Evolutionary conservation across 2,797 vertebrate species (phyloP), one percentile per base, ranked within the genome.

Genomic region (Limosa lapponica): DNA sequence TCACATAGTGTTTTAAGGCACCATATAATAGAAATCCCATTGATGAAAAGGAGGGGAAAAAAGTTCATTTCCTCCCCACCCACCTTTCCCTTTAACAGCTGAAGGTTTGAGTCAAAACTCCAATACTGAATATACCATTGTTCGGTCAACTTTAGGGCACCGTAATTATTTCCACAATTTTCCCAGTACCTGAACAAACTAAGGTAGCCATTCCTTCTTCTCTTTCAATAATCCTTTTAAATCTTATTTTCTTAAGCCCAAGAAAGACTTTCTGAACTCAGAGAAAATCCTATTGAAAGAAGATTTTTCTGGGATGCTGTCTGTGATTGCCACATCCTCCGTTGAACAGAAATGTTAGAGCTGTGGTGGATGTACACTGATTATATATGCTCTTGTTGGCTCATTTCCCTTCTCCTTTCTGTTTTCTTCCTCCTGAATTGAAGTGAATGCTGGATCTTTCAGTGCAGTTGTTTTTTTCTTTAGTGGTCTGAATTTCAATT

Each of bases 241-340:
- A 82, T 80, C 37, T 65, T 64, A 34, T 91, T 89, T 96, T 94
- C 48, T 39, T 80, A 77, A 78, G 30, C 32, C 59, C 14, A 58
- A 13, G 9, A 58, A 90, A 90, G 85, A 77, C 59, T 77, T 90
- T 90, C 32, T 82, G 80, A 94, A 89, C 59, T 89, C 28, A 5
- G 78, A 88, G 62, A 43, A 54, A 88, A 75, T 87, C 46, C 67
- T 87, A 15, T 57, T 5, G 4, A 91, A 89, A 83, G 46, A 46
- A 79, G 71, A 90, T 87, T 88, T 95, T 96, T 90, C 64, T 85
- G 79, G 49, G 74, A 67, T 82, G 71, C 44, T 92, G 62, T 74
- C 52, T 82, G 23, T 88, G 67, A 84, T 85, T 32, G 7, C 82
- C 41, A n/a, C 71, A 37, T 79, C 62, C 30, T 89, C 23, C 13